Base-by-base conservation (phyloP, 92 coral and sea anemone genomes). In the Phenganax marumi region DNA sequence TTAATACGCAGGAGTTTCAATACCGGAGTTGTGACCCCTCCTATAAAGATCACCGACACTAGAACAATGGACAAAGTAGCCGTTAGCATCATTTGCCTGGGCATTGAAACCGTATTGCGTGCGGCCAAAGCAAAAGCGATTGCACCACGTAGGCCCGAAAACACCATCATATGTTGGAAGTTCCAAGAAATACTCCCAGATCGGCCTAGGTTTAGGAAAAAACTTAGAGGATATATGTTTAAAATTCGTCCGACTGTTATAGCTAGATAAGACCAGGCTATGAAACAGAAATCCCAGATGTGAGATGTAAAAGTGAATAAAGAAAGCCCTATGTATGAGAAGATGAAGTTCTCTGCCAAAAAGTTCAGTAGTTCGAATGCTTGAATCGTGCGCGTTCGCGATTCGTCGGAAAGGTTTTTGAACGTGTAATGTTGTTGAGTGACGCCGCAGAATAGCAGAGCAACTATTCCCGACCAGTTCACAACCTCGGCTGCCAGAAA, bases 21-120 rank as follows among this genome's bases (percentile, higher is more conserved):
- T 54, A 92, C 92, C 7, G 98, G 98, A 77, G 89, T 75, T 22
- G 98, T 70, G 39, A 91, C 50, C 0, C 98, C 98, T 6, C 98
- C 98, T 52, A 92, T 88, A 12, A 95, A 81, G 17, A 95, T 95
- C 51, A 95, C 98, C n/a, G 98, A 95, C 17, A 95, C 92, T 19
- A 95, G 89, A 33, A 95, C 98, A 2, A 95, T 91, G 25, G 93
- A 87, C 22, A 95, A 86, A 2, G 98, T 95, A 11, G 98, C 90
- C 50, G 98, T 95, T 19, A 95, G 76, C 98, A 95, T 95, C 98
- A 95, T 95, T 66, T 95, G 98, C 13, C 98, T 89, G 8, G 98
- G 98, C 53, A 95, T 92, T 23, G 98, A 95, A 13, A 95, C 98
- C 3, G 98, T 92, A 72, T 95, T 95, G 21, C 98, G 82, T 13